These are phyloP conservation scores for Acanthosepion pharaonis DNA, from an alignment of 2,888 invertebrate species.

Conservation along the genomic window DNA sequence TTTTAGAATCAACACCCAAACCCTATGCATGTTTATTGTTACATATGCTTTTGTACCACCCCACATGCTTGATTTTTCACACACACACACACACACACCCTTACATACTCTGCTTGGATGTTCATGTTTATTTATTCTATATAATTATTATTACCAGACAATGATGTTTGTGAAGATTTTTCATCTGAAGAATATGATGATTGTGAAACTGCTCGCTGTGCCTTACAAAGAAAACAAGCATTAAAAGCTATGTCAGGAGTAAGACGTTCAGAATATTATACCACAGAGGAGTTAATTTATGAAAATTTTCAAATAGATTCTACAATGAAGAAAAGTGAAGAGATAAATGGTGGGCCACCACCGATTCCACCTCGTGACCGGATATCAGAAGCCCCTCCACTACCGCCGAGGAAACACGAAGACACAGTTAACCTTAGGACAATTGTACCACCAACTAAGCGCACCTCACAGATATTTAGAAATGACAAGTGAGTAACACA, in stretches of 20 bases:
- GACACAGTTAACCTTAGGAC: not conserved
- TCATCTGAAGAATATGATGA: not conserved
- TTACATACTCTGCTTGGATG: not conserved
- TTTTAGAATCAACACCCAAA: not conserved
- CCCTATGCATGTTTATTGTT: not conserved
- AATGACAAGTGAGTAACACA: slow-evolving; percentile 24
- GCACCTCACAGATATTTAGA: not conserved
- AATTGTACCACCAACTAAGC: not conserved
- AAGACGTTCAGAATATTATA: not conserved
- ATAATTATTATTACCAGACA: not conserved
- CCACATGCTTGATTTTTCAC: not conserved
- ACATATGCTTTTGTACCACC: not conserved
- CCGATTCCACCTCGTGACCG: slow-evolving; percentile 25
- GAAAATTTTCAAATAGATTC: not conserved
- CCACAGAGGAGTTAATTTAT: not conserved
- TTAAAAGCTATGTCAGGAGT: not conserved
- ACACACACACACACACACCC: not conserved
- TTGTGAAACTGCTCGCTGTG: not conserved
- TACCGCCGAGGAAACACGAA: slow-evolving; percentile 34
- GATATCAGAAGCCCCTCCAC: slow-evolving; percentile 41
- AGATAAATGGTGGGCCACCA: not conserved
- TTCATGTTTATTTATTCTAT: slow-evolving; percentile 1
- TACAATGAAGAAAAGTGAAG: slow-evolving; percentile 1
- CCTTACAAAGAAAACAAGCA: not conserved
- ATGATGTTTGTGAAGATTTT: not conserved